Base-by-base conservation (phyloP, 2,113 vertebrate species). In the Hydrochoerus hydrochaeris region DNA sequence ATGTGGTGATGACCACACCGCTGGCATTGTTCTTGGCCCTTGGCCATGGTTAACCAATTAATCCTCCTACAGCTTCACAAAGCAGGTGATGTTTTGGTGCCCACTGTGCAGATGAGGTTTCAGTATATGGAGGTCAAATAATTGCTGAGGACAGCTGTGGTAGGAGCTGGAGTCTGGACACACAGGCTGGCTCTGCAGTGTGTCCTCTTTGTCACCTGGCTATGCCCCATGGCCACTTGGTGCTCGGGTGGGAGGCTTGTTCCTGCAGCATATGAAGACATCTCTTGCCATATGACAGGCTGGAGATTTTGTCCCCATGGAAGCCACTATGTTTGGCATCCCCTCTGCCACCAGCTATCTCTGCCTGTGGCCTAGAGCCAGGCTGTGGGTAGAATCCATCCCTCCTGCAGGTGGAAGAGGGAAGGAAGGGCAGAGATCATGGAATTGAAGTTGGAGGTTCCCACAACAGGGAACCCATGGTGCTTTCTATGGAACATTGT, bases 321-420 rank as follows among this genome's bases (percentile, higher is more conserved):
- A 83, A 12, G 22, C 30, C 19, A 19, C 32, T 11, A 0, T 0
- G 0, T 71, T n/a, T 69, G 73, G 30, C 5, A 28, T 8, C 5
- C 20, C 49, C 14, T 44, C 20, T 32, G 52, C 87, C 49, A 2
- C n/a, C 54, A 46, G 60, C 67, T n/a, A 3, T 35, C 2, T 7
- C 24, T 44, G 6, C 10, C 35, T 22, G 35, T 30, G 67, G 38
- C 71, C 65, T 63, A 17, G 57, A 69, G 62, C 13, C 73, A 13
- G 28, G 12, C 38, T 85, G 14, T 10, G 32, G 73, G 63, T 24
- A 46, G 44, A 73, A 35, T 24, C 22, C 2, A 0, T 17, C 78
- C 14, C 2, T 2, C 26, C 1, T 82, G n/a, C 44, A 77, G 57
- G 58, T 5, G 4, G 32, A 30, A n/a, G 67, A 54, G 30, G 2